Evolutionary conservation across 2,113 vertebrate genomes (phyloP).

Genomic region (Pipra filicauda): DNA sequence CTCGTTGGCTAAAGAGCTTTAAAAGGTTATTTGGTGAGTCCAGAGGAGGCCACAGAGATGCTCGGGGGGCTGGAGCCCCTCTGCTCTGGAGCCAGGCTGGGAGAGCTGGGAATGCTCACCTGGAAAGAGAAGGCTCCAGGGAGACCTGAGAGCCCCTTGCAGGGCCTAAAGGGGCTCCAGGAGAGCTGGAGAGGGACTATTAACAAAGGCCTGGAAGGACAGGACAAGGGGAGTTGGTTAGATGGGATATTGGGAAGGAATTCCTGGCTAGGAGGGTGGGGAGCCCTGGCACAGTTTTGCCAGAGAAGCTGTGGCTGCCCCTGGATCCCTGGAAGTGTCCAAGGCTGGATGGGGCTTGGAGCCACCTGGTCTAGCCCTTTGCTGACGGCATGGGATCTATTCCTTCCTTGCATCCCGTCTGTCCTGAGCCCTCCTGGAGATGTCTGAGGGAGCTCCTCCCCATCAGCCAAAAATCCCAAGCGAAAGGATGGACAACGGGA

Average conservation of each 20-base stretch:
- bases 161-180: neutral
- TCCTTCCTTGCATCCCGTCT: neutral
- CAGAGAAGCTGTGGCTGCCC: neutral
- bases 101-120: neutral
- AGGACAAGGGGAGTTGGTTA: neutral
- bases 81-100: neutral
- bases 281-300: neutral
- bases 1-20: neutral
- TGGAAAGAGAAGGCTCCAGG: neutral
- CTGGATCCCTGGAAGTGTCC: neutral
- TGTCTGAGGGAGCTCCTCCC: rapidly evolving
- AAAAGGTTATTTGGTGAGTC: neutral
- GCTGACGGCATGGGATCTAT: rapidly evolving
- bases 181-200: neutral
- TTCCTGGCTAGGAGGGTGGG: rapidly evolving
- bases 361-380: neutral
- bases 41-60: neutral
- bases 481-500: rapidly evolving
- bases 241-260: neutral
- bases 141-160: rapidly evolving
- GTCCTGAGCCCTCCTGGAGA: neutral
- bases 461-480: rapidly evolving
- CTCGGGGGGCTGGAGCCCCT: neutral
- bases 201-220: neutral
- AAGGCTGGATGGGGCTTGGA: rapidly evolving